Conservation (phyloP, 92 coral and sea anemone species). For the Scolanthus callimorphus region DNA sequence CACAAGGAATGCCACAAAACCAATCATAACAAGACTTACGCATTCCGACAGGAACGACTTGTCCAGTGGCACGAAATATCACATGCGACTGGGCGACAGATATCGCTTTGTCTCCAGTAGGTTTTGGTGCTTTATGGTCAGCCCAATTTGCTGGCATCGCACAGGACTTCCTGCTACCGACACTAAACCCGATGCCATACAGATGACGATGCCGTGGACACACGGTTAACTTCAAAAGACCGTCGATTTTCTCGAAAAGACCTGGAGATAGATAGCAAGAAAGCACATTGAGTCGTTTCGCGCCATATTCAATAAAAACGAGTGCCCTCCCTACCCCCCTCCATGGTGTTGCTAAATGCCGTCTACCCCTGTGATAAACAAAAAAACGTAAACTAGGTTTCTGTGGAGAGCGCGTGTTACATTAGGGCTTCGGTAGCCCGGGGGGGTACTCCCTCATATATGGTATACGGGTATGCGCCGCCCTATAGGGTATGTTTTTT, state of each 20-base stretch:
- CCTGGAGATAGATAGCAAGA: neutral
- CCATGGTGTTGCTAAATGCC: too few species aligned
- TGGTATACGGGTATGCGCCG: too few species aligned
- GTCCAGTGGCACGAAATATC: neutral
- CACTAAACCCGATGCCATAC: slow-evolving; percentile 10
- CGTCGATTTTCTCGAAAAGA: slow-evolving; percentile 4
- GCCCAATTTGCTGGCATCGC: neutral
- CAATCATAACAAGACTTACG: neutral
- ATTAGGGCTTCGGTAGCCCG: too few species aligned
- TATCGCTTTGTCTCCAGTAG: neutral
- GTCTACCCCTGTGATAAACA: too few species aligned
- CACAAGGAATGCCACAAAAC: too few species aligned
- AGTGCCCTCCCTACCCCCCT: too few species aligned
- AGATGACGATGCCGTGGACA: slow-evolving; percentile 19
- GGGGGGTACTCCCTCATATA: too few species aligned
- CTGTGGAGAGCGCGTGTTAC: too few species aligned
- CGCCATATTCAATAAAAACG: too few species aligned
- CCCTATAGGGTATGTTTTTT: too few species aligned
- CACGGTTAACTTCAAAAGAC: slow-evolving; percentile 2
- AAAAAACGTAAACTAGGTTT: too few species aligned
- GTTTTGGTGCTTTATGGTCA: neutral
- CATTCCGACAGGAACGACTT: slow-evolving; percentile 1
- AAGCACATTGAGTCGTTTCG: too few species aligned
- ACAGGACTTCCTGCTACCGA: neutral
- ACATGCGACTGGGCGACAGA: neutral